These are phyloP conservation scores for Luidia sarsii DNA, from an alignment of 53 echinoderm and acorn worm genomes.

Conservation along the genomic window DNA sequence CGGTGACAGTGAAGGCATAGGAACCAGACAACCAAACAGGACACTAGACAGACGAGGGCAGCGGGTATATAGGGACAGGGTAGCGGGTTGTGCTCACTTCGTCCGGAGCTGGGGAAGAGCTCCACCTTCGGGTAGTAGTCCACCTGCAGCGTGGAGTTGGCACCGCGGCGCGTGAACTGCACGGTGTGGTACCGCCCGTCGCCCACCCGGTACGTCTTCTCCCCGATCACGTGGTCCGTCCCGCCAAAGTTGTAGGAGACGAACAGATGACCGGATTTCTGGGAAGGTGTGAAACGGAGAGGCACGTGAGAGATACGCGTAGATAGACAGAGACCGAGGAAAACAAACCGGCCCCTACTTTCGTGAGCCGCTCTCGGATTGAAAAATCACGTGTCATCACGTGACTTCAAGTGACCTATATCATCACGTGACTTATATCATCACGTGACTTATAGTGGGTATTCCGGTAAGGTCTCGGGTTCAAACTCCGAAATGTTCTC, in stretches of 20 bases:
- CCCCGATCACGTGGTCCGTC: conserved; percentile 71
- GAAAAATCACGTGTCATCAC: no score
- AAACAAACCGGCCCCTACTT: neutral
- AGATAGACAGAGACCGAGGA: neutral
- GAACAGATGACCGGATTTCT: conserved; percentile 74
- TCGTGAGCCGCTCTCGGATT: no score
- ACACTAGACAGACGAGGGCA: no score
- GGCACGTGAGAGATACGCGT: neutral
- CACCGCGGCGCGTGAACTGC: conserved; percentile 77
- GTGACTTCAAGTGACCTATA: no score
- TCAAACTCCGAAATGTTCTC: no score
- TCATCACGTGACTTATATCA: no score
- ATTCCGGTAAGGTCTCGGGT: no score
- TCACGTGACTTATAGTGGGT: no score
- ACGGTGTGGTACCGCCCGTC: conserved; percentile 86
- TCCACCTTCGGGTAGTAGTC: conserved; percentile 67
- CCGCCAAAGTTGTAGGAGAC: conserved; percentile 93
- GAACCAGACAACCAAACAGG: no score
- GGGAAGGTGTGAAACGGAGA: neutral
- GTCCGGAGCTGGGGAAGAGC: conserved; percentile 29
- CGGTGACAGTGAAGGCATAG: no score
- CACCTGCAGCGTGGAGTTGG: conserved; percentile 88
- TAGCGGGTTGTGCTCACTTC: no score
- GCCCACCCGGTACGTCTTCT: conserved; percentile 60
- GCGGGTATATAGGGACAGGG: no score